phyloP scores from a whole-genome alignment of 64 coral and sea anemone genomes.

The Acropora tenuis region DNA sequence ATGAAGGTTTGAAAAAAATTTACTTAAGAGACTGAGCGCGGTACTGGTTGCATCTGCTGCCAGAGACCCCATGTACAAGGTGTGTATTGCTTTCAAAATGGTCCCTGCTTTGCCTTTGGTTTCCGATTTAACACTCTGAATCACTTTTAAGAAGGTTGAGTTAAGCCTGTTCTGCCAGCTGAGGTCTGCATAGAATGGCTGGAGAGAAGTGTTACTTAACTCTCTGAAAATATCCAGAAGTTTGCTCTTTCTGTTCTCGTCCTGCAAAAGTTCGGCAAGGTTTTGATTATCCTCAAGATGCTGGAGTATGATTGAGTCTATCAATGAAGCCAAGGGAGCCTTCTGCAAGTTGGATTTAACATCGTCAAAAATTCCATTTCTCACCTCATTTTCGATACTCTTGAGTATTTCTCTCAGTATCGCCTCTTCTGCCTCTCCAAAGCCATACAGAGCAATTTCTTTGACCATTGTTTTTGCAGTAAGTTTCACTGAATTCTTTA shows the following conservation, averaged over 20 bases:
- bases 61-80: background rate
- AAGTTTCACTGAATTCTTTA: background rate
- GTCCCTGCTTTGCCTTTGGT: background rate
- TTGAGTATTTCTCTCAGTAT: background rate
- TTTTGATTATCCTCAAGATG: slow-evolving; percentile 3
- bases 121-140: slow-evolving; percentile 1
- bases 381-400: background rate
- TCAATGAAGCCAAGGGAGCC: background rate
- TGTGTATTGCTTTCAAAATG: background rate
- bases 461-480: background rate
- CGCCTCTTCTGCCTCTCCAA: background rate
- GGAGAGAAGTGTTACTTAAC: background rate
- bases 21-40: background rate
- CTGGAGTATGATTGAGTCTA: background rate
- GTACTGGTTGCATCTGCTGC: background rate
- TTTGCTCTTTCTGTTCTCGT: background rate
- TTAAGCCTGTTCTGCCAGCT: slow-evolving; percentile 15
- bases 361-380: background rate
- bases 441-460: background rate
- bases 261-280: background rate
- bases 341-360: slow-evolving; percentile 13
- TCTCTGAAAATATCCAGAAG: background rate
- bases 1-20: slow-evolving; percentile 4
- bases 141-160: background rate
- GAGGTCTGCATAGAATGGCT: slow-evolving; percentile 12